A percentile compares a stretch with the other conserved stretches of the same genome.
Conservation (phyloP, 2,797 vertebrate species). For the Menidia menidia region DNA sequence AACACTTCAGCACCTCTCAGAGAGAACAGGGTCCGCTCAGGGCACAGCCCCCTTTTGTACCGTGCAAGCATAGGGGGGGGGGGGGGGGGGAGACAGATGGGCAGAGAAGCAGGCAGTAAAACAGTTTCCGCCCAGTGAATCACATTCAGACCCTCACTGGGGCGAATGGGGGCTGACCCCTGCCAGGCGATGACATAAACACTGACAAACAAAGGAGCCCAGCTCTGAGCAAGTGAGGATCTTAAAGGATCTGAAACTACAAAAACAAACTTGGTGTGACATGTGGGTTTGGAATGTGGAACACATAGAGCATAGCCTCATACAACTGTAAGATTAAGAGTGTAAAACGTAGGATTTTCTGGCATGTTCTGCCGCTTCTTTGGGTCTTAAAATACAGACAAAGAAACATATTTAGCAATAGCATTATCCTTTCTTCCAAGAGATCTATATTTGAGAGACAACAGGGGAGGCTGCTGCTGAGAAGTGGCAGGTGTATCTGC, state of each 20-base stretch:
- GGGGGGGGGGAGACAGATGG: slow-evolving; percentile 64
- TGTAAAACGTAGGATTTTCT: slow-evolving; percentile 18
- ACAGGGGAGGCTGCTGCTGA: slow-evolving; percentile 28
- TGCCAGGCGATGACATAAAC: slow-evolving; percentile 80
- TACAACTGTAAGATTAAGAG: not conserved
- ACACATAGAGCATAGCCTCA: not conserved
- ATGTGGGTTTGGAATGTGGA: slow-evolving; percentile 13
- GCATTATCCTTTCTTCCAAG: slow-evolving; percentile 5
- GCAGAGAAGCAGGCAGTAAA: slow-evolving; percentile 76
- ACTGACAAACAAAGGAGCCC: slow-evolving; percentile 74
- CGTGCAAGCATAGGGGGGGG: slow-evolving; percentile 59
- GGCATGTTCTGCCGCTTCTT: slow-evolving; percentile 17
- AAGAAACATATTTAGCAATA: not conserved
- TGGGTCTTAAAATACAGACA: slow-evolving; percentile 26
- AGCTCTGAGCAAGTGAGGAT: slow-evolving; percentile 57
- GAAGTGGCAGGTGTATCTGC: slow-evolving; percentile 73
- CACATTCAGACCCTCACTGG: slow-evolving; percentile 77
- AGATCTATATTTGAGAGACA: slow-evolving; percentile 36
- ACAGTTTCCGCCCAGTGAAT: slow-evolving; percentile 83
- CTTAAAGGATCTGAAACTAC: slow-evolving; percentile 42
- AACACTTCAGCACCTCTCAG: slow-evolving; percentile 71
- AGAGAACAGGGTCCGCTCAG: slow-evolving; percentile 69
- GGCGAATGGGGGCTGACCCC: slow-evolving; percentile 76
- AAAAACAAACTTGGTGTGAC: slow-evolving; percentile 31
- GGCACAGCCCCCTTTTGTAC: slow-evolving; percentile 74